Evolutionary conservation across 2,113 vertebrate species (phyloP), one percentile per base, ranked within the genome.

Genomic region (Jaculus jaculus): DNA sequence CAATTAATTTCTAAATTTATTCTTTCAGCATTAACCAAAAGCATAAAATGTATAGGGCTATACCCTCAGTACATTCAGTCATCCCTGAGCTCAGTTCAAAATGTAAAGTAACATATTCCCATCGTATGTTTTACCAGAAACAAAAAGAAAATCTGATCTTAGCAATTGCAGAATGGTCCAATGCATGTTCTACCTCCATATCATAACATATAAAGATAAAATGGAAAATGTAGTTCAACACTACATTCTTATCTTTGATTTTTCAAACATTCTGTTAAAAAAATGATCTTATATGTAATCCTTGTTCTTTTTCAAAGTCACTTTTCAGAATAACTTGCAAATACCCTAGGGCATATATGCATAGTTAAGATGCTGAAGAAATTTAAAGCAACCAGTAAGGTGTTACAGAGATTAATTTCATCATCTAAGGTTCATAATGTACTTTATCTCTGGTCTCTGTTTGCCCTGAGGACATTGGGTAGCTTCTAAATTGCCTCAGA

Each of bases 401-500:
- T 37, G 39, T n/a, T 24, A 60, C 17, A 65, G 5, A 78, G 21
- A 16, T 84, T 91, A 73, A 10, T 69, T 77, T 84, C 51, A 21
- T 88, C 58, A 68, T 17, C 12, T 51, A 61, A 42, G 10, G 8
- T 89, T 68, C 6, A 80, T 37, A 68, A 83, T 51, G 8, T 60
- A 39, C 54, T 77, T 89, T 80, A 34, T 69, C 51, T 68, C 80
- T 81, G 51, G 0, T 54, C 11, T 81, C 18, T 2, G 42, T 47
- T 24, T 75, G 9, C 80, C 78, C 3, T 9, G 15, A 68, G 21
- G 51, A 58, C 42, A 74, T 42, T 47, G 4, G 2, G 26, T 84
- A 61, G 5, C 54, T 87, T 58, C 11, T 84, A 71, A 95, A 84
- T 63, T 91, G 37, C 47, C 8, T 90, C 66, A 66, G 32, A 91